Evolutionary conservation across 1,140 invertebrate genomes (phyloP).

Genomic region (Diachasma alloeum): DNA sequence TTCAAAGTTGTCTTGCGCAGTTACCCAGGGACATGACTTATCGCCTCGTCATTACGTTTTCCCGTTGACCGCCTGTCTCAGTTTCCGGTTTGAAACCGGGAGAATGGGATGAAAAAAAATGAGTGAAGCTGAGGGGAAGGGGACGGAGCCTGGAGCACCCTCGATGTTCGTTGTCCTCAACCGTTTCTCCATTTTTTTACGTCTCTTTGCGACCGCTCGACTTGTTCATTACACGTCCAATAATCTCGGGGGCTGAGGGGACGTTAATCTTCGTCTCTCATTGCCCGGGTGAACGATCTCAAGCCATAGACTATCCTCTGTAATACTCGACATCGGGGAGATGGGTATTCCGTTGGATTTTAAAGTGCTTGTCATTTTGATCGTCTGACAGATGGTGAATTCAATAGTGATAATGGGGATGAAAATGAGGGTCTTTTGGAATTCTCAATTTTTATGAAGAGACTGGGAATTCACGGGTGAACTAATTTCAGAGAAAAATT

Average conservation of each 20-base stretch:
- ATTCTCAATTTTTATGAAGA: no score
- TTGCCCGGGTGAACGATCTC: constrained; percentile 21
- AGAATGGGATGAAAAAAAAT: not conserved
- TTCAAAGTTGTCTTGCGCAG: not conserved
- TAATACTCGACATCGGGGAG: no score
- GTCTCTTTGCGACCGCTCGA: not conserved
- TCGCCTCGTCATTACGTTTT: not conserved
- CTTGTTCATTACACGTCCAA: constrained; percentile 27
- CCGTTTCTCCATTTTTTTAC: not conserved
- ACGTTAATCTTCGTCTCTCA: constrained; percentile 27
- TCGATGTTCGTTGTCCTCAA: not conserved
- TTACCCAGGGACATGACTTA: not conserved
- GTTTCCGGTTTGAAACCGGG: not conserved
- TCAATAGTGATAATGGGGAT: no score
- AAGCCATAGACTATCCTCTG: no score
- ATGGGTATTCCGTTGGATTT: no score
- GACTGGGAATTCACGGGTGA: no score
- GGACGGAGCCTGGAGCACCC: not conserved
- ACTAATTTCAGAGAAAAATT: no score
- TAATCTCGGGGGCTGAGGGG: constrained; percentile 10
- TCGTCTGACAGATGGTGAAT: no score
- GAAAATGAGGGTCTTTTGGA: no score
- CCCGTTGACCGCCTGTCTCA: not conserved
- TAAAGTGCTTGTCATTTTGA: no score
- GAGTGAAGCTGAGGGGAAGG: not conserved